Evolutionary conservation across 2,888 invertebrate genomes (phyloP).

Genomic region (Baronia brevicornis): DNA sequence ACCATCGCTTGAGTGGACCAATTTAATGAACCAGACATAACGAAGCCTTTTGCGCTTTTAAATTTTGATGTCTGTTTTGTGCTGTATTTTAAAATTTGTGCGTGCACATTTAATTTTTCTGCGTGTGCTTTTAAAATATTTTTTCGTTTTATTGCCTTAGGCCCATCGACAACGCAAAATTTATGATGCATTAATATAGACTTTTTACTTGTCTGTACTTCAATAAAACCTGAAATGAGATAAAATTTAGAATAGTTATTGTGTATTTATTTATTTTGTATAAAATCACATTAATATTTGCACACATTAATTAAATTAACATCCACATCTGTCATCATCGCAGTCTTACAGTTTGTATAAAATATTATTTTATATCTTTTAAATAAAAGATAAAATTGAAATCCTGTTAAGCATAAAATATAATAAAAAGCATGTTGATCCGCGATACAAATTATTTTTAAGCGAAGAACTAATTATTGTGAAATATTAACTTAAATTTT

Average conservation of each 20-base stretch:
- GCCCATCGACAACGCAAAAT: slow-evolving; percentile 81
- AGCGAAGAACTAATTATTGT: too few species aligned
- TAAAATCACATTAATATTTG: too few species aligned
- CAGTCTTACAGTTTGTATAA: too few species aligned
- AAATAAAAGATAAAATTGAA: slow-evolving; percentile 6
- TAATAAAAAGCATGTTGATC: neutral
- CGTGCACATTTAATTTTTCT: slow-evolving; percentile 59
- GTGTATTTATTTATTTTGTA: too few species aligned
- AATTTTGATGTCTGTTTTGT: slow-evolving; percentile 32
- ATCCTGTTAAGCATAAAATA: slow-evolving; percentile 4
- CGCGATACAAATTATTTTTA: too few species aligned
- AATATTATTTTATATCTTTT: too few species aligned
- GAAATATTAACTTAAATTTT: too few species aligned
- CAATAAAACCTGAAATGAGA: slow-evolving; percentile 56
- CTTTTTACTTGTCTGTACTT: slow-evolving; percentile 63
- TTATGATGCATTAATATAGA: slow-evolving; percentile 87
- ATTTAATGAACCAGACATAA: slow-evolving; percentile 84
- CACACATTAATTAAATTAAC: too few species aligned
- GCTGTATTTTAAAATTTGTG: slow-evolving; percentile 33
- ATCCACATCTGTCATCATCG: too few species aligned
- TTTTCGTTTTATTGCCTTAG: slow-evolving; percentile 58
- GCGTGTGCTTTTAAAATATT: slow-evolving; percentile 50
- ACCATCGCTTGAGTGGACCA: slow-evolving; percentile 84
- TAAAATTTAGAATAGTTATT: slow-evolving; percentile 4
- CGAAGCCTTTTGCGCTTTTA: slow-evolving; percentile 51